These are phyloP conservation scores for Diacarnus erythraeanus DNA, from an alignment of 37 sponge, comb jelly and placozoan species.

Conservation along the genomic window DNA sequence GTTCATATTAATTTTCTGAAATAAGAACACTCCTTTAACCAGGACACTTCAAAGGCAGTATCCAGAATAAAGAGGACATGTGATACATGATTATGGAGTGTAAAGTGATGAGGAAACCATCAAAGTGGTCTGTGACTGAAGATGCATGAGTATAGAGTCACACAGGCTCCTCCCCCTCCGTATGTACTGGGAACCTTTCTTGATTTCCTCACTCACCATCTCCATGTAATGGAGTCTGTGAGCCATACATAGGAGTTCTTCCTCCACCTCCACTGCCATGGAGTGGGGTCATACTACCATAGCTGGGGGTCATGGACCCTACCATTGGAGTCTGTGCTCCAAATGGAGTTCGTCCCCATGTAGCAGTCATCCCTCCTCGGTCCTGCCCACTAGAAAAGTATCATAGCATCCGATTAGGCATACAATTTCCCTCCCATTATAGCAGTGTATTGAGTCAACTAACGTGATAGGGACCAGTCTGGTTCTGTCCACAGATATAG, in stretches of 20 bases:
- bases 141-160: too few relatives aligned
- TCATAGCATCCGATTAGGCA: background rate
- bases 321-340: constrained; percentile 92
- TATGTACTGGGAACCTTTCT: too few relatives aligned
- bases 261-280: constrained; percentile 67
- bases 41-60: background rate
- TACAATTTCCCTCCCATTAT: background rate
- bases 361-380: constrained; percentile 48
- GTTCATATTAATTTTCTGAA: too few relatives aligned
- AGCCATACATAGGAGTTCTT: constrained; percentile 92
- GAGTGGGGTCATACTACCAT: constrained; percentile 88
- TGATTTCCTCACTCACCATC: constrained; percentile 35
- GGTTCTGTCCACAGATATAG: constrained; percentile 84
- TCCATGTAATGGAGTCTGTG: constrained; percentile 84
- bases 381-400: constrained; percentile 52
- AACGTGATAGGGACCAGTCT: constrained; percentile 45
- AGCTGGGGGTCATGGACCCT: constrained; percentile 78
- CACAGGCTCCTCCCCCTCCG: too few relatives aligned
- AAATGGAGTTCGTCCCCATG: constrained; percentile 80
- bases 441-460: constrained; percentile 12
- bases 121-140: too few relatives aligned
- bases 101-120: too few relatives aligned
- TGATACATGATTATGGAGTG: too few relatives aligned
- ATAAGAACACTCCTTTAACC: background rate
- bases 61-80: too few relatives aligned